Evolutionary conservation across 2,888 invertebrate species (phyloP), one percentile per base, ranked within the genome.

Genomic region (Syrphus vitripennis): DNA sequence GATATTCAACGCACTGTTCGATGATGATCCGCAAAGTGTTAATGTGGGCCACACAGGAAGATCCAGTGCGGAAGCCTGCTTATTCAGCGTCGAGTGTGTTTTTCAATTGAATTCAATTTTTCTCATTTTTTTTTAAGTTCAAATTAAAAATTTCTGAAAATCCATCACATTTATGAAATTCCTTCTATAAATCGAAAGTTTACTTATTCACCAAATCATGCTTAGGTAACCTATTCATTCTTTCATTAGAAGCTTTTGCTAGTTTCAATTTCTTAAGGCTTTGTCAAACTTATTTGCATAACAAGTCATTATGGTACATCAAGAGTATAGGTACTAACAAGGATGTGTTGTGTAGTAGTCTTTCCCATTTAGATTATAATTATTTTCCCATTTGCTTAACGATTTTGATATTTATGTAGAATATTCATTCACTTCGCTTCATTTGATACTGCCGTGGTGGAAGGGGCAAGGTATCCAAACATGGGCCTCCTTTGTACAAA

Each of bases 301-400:
- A 82, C 77, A 86, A 86, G 86, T 86, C 86, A 82, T 86, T 86
- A 86, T 75, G 69, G 65, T 82, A 69, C 70, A n/a, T n/a, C n/a
- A 82, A 34, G 65, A 86, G 82, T 86, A 69, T 42, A 9, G 72
- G 77, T 81, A 57, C 76, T 81, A 50, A 86, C 77, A 81, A 86
- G 63, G 74, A 86, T 82, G 82, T 86, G 59, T 1, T 4, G 1
- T 1, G 21, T 48, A 14, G 9, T 5, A 50, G 59, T 69, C 77
- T 71, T 81, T 71, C 69, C 59, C 76, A 63, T 77, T 63, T 77
- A 74, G 77, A 87, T 89, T 89, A 89, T 89, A 90, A 90, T 90
- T 90, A 91, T 91, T 91, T 91, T 90, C 90, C 89, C 91, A 90
- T 90, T 90, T 90, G 87, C 88, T 78, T 71, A 86, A 87, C 88